phyloP scores from a whole-genome alignment of 2,113 vertebrate genomes.

The Pholis gunnellus region DNA sequence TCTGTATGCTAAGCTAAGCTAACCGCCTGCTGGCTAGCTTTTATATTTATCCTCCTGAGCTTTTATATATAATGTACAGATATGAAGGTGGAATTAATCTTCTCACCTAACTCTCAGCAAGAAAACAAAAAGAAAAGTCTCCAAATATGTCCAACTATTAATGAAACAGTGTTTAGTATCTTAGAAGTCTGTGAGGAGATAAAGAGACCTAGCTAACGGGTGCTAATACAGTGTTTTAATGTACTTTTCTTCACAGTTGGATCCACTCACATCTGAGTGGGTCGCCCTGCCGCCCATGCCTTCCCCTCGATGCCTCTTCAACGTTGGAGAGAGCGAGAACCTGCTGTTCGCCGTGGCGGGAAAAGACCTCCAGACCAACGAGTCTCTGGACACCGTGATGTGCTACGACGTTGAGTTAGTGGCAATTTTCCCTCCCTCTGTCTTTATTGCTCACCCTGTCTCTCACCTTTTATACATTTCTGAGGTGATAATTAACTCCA shows the following conservation, averaged over 20 bases:
- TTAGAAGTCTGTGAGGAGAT: not conserved
- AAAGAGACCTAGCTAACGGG: constrained; percentile 23
- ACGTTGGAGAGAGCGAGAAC: constrained; percentile 90
- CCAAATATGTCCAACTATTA: not conserved
- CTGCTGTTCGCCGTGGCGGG: constrained; percentile 94
- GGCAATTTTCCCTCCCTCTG: not conserved
- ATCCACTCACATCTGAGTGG: constrained; percentile 91
- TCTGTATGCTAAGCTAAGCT: not conserved
- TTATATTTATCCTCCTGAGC: not conserved
- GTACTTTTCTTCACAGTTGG: constrained; percentile 83
- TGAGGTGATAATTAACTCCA: constrained; percentile 43
- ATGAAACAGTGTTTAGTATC: not conserved
- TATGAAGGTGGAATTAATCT: not conserved
- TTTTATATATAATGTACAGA: too few species aligned
- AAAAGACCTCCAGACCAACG: constrained; percentile 96
- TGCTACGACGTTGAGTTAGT: constrained; percentile 94
- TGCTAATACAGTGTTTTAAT: constrained; percentile 13
- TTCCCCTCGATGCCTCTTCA: constrained; percentile 95
- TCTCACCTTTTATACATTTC: not conserved
- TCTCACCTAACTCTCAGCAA: too few species aligned
- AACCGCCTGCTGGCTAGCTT: not conserved
- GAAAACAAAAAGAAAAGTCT: not conserved
- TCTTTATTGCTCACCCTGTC: not conserved
- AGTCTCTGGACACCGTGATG: constrained; percentile 93
- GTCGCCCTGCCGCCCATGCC: constrained; percentile 95